Base-by-base conservation (phyloP, 2,797 vertebrate genomes). In the Poeciliopsis paucimaculata region DNA sequence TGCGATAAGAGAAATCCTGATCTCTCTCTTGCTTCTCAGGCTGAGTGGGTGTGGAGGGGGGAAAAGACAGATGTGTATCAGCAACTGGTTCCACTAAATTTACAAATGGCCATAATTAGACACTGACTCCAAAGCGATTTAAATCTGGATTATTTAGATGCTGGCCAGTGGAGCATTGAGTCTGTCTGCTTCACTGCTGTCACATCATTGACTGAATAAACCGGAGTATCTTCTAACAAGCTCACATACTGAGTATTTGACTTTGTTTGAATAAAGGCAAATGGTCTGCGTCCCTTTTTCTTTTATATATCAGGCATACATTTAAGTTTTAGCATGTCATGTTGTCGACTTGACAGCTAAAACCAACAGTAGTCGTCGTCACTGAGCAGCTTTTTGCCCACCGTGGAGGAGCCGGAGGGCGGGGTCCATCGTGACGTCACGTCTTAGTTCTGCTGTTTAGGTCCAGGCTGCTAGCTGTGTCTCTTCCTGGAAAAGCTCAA, bases 71-170 rank as follows among this genome's bases (percentile, higher is more conserved):
- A 76, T 84, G 75, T 73, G 62, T 82, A 53, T 72, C n/a, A 62
- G 76, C 57, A 60, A 13, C 26, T 57, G 26, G 3, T 49, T 12
- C 64, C 36, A 53, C 84, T 45, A 70, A 74, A 76, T 70, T 18
- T 73, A 84, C 75, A 78, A 76, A 86, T 70, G 73, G 79, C 31
- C 39, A 43, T 7, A 11, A 82, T 84, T 73, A 70, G 75, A 81
- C 31, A 68, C 55, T 73, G 34, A 1, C 81, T 68, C 34, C 49
- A 16, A 45, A 66, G 68, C 82, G 18, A 83, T 86, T 66, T 57
- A 77, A 41, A 1, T 41, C 39, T 41, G 7, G 39, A 82, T 15
- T 80, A 53, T 79, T 64, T 76, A 43, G 49, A 16, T 12, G 5
- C 39, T 68, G 73, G 11, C 23, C 57, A 80, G 77, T 13, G 7